A percentile compares a stretch with the other conserved stretches of the same genome.
phyloP scores from a whole-genome alignment of 2,797 vertebrate species.

The Pristis pectinata region DNA sequence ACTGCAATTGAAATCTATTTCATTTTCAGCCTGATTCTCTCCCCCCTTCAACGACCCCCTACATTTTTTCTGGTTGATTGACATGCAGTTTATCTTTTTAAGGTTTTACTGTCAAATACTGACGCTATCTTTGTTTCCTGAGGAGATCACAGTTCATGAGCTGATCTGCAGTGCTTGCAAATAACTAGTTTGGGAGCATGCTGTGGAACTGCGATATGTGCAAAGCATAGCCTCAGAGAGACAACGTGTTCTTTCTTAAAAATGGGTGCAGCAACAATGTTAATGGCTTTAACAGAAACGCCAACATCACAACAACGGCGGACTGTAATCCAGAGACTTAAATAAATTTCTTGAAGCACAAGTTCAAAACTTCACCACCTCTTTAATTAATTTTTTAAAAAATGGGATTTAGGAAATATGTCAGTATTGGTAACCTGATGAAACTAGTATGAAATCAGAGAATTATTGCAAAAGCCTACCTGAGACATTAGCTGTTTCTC shows the following conservation, averaged over 20 bases:
- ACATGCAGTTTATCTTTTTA: neutral
- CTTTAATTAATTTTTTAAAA: no score
- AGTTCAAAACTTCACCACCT: no score
- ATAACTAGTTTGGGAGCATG: conserved; percentile 4
- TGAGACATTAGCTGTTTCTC: no score
- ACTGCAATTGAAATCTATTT: neutral
- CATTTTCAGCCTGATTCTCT: neutral
- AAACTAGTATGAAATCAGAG: no score
- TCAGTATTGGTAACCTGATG: no score
- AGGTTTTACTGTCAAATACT: neutral
- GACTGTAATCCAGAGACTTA: no score
- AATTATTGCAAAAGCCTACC: no score
- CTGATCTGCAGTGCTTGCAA: neutral
- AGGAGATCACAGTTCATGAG: conserved; percentile 31
- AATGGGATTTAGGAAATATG: no score
- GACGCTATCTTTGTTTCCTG: neutral
- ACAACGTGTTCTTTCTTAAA: conserved; percentile 6
- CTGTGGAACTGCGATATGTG: conserved; percentile 9
- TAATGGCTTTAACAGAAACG: no score
- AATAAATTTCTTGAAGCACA: no score
- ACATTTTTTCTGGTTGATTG: neutral
- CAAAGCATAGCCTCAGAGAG: neutral
- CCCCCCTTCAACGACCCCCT: no score
- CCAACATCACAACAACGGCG: no score
- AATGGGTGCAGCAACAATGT: neutral